Conservation (phyloP, 2,888 invertebrate genomes). For the Athripsodes cinereus region DNA sequence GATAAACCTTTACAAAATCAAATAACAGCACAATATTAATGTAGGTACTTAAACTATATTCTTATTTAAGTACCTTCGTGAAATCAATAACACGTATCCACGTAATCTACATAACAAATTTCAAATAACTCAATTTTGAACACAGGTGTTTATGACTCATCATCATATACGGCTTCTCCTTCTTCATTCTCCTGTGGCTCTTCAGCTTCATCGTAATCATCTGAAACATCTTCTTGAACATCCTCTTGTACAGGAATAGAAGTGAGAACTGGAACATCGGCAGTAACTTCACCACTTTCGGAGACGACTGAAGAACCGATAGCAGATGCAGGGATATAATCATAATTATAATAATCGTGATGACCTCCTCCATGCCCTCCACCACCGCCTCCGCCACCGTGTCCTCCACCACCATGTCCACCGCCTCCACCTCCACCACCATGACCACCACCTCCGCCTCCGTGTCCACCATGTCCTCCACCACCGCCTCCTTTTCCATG, state of each 20-base stretch:
- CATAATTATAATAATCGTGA: neutral
- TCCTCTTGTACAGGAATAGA: constrained; percentile 1
- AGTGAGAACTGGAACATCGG: neutral
- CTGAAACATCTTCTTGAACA: neutral
- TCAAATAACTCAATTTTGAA: too few species aligned
- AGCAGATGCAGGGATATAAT: constrained; percentile 4
- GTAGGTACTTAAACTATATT: too few species aligned
- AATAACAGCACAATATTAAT: too few species aligned
- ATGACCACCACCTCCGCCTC: constrained; percentile 7
- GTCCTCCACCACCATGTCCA: constrained; percentile 45
- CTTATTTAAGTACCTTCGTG: too few species aligned
- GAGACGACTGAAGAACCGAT: neutral
- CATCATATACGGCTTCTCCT: neutral
- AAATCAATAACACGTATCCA: too few species aligned
- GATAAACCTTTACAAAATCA: too few species aligned
- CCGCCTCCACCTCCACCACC: constrained; percentile 6
- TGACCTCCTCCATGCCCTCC: constrained; percentile 12
- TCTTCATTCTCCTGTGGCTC: neutral
- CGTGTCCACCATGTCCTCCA: constrained; percentile 19
- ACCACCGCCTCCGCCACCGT: constrained; percentile 35
- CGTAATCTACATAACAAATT: too few species aligned
- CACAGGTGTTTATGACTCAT: neutral
- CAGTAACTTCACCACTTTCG: neutral
- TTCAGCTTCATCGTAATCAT: neutral
- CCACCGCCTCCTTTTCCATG: constrained; percentile 11